Evolutionary conservation across 2,888 invertebrate species (phyloP).

Genomic region (Tinea trinotella): DNA sequence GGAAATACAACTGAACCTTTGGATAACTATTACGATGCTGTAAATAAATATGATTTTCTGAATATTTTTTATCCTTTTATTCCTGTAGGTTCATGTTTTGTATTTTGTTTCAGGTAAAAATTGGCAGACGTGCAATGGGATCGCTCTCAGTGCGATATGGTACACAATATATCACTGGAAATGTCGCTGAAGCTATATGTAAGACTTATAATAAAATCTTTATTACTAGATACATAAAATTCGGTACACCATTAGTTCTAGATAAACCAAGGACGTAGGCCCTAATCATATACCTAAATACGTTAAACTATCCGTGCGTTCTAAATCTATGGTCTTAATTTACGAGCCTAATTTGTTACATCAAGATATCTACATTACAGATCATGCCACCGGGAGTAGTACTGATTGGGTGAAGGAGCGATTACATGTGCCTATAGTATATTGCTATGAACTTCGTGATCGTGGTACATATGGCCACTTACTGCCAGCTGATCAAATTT

Average conservation of each 20-base stretch:
- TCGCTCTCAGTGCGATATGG: constrained; percentile 59
- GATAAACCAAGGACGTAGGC: no score
- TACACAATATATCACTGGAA: constrained; percentile 64
- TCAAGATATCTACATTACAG: no score
- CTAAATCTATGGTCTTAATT: no score
- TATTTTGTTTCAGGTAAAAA: constrained; percentile 37
- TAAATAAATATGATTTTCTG: constrained; percentile 35
- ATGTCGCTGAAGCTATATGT: constrained; percentile 73
- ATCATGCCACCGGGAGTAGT: constrained; percentile 76
- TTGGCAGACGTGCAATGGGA: constrained; percentile 62
- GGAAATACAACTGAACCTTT: constrained; percentile 74
- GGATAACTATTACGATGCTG: constrained; percentile 73
- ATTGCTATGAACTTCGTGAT: constrained; percentile 81
- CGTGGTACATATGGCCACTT: constrained; percentile 77
- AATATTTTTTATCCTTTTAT: neutral
- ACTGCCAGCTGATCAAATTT: constrained; percentile 77
- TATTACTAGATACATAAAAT: no score
- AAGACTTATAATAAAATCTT: constrained; percentile 23
- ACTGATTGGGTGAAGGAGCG: constrained; percentile 83
- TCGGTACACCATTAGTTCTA: neutral
- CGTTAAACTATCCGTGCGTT: no score
- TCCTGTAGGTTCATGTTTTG: neutral
- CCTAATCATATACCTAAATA: no score
- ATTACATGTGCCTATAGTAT: constrained; percentile 74
- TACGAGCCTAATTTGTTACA: no score